These are phyloP conservation scores for Limnothrissa miodon DNA, from an alignment of 2,113 vertebrate genomes.

Conservation along the genomic window DNA sequence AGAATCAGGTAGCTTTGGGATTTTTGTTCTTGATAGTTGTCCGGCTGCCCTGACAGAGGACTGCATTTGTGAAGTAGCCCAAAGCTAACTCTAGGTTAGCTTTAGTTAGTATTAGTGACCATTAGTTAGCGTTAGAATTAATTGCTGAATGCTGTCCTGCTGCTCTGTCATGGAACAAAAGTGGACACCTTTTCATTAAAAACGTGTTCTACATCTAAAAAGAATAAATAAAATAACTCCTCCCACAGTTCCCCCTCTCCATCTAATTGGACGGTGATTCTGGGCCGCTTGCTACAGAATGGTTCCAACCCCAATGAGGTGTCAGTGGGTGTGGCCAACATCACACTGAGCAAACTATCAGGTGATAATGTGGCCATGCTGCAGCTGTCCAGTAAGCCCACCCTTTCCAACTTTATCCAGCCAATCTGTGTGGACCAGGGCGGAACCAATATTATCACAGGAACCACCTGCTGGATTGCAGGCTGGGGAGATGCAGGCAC, in stretches of 20 bases:
- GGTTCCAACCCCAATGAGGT: conserved; percentile 43
- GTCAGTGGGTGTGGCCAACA: conserved; percentile 36
- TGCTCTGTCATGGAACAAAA: too few species aligned
- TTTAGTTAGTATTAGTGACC: too few species aligned
- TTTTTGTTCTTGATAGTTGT: too few species aligned
- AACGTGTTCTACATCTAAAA: too few species aligned
- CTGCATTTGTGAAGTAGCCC: too few species aligned
- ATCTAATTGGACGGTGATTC: conserved; percentile 48
- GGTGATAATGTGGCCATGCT: conserved; percentile 50
- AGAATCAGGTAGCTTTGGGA: too few species aligned
- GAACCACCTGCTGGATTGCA: conserved; percentile 47
- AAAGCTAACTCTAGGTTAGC: too few species aligned
- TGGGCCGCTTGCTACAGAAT: conserved; percentile 45
- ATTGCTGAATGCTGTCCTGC: too few species aligned
- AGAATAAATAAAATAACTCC: conserved; percentile 35
- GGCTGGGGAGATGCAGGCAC: conserved; percentile 45
- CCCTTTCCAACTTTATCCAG: conserved; percentile 44
- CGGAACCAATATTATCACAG: background rate
- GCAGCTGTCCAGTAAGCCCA: conserved; percentile 28
- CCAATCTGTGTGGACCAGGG: conserved; percentile 50
- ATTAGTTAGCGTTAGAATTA: too few species aligned
- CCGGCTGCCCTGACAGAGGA: too few species aligned
- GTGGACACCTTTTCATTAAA: too few species aligned
- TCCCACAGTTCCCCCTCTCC: conserved; percentile 48
- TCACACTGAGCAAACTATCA: conserved; percentile 37